A percentile compares a stretch with the other conserved stretches of the same genome.
phyloP scores from a whole-genome alignment of 2,888 invertebrate species.

The Thysanoteuthis rhombus region DNA sequence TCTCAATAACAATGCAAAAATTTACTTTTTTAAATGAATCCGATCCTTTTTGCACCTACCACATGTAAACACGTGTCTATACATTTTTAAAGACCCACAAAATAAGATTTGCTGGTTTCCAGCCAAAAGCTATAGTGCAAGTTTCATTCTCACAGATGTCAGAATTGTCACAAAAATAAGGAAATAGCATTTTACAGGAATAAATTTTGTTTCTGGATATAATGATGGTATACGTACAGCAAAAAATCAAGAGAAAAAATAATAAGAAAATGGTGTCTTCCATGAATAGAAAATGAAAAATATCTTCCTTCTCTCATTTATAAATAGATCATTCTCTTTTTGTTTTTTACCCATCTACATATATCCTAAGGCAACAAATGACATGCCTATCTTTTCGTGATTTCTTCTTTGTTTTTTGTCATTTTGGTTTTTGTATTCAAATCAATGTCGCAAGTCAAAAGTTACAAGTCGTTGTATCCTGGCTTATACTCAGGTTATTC shows the following conservation, averaged over 20 bases:
- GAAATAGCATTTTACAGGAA: background rate
- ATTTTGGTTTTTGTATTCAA: background rate
- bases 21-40: too few species aligned
- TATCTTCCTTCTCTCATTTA: background rate
- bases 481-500: background rate
- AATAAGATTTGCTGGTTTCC: background rate
- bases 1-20: too few species aligned
- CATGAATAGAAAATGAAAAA: background rate
- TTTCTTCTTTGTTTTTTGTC: background rate
- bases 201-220: background rate
- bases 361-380: background rate
- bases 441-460: background rate
- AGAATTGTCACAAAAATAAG: slow-evolving; percentile 12
- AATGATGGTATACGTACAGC: background rate
- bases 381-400: background rate
- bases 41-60: too few species aligned
- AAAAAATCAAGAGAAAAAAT: background rate
- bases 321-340: background rate
- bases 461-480: background rate
- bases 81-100: too few species aligned
- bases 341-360: background rate
- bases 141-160: background rate
- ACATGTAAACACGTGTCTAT: too few species aligned
- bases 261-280: background rate
- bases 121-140: background rate